phyloP scores from a whole-genome alignment of 2,113 vertebrate genomes.

The Lagopus muta region DNA sequence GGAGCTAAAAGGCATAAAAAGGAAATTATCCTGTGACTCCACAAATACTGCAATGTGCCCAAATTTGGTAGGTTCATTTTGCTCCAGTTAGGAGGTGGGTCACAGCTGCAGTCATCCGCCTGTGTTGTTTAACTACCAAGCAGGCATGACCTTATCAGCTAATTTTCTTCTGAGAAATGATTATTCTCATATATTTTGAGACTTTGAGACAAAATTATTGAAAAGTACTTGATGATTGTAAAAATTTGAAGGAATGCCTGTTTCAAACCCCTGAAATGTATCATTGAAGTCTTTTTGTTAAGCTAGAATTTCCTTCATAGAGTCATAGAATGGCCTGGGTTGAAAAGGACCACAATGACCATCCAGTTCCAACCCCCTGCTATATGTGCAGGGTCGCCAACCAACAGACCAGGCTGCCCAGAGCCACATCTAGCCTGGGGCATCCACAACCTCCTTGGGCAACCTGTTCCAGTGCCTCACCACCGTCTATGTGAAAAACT shows the following conservation, averaged over 20 bases:
- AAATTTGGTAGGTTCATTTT: neutral
- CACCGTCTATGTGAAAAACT: no score
- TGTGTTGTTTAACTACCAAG: neutral
- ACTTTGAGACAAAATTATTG: neutral
- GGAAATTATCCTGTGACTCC: neutral
- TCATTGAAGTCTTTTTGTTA: neutral
- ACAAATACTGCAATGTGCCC: neutral
- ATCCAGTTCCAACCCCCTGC: no score
- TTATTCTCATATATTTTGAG: neutral
- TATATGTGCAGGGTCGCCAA: no score
- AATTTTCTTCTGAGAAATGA: neutral
- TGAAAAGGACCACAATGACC: no score
- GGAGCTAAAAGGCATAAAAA: neutral
- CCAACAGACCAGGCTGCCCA: no score
- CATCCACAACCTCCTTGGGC: no score
- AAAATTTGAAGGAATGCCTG: neutral
- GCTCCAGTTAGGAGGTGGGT: neutral
- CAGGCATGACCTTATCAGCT: neutral
- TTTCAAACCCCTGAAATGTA: neutral
- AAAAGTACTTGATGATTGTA: no score
- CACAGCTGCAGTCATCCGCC: neutral
- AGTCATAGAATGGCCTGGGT: no score
- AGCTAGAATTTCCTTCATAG: neutral
- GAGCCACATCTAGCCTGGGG: no score
- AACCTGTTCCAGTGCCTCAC: no score